Evolutionary conservation across 1,140 invertebrate genomes (phyloP).

Genomic region (Brachionus koreanus): DNA sequence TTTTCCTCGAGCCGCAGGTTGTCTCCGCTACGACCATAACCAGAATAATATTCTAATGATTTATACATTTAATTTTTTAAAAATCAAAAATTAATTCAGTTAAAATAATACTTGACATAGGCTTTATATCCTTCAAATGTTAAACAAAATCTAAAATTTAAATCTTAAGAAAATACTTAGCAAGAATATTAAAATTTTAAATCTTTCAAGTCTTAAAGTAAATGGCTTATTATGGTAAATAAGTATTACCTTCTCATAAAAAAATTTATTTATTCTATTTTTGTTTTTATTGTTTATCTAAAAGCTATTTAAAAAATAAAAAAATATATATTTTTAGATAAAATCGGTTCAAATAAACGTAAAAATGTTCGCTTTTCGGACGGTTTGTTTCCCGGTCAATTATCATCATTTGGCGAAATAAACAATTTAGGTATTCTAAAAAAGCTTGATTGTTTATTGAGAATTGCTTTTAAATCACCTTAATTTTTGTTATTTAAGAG

Average conservation of each 20-base stretch:
- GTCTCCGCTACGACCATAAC: neutral
- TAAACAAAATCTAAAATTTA: slow-evolving; percentile 8
- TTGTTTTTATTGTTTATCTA: neutral
- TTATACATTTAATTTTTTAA: neutral
- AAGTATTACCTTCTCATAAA: neutral
- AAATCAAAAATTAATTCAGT: neutral
- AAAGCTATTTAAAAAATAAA: neutral
- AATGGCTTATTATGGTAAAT: neutral
- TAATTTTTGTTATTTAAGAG: neutral
- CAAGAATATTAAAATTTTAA: neutral
- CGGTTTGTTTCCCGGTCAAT: slow-evolving; percentile 18
- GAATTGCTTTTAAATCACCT: neutral
- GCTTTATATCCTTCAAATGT: neutral
- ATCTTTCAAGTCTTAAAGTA: neutral
- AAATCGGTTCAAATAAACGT: neutral
- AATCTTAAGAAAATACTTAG: slow-evolving; percentile 18
- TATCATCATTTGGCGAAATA: neutral
- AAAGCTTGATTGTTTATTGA: neutral
- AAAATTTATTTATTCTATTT: neutral
- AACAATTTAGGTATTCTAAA: neutral
- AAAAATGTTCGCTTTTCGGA: slow-evolving; percentile 43
- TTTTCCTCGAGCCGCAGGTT: neutral
- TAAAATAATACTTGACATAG: slow-evolving; percentile 2
- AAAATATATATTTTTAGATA: neutral
- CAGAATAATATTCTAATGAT: neutral